Conservation (phyloP, 2,888 invertebrate species). For the Mantis religiosa region DNA sequence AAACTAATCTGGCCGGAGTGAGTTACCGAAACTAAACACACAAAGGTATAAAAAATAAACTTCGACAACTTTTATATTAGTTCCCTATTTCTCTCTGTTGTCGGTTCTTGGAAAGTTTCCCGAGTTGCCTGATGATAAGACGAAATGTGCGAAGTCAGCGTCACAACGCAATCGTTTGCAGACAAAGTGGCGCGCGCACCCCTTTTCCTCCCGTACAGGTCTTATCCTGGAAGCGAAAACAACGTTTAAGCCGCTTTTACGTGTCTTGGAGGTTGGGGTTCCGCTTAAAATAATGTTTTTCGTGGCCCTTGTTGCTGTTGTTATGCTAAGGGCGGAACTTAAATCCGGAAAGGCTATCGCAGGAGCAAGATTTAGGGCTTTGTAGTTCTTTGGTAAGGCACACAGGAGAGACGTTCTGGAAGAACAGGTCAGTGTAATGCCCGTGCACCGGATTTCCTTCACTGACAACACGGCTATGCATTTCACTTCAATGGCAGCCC, state of each 20-base stretch:
- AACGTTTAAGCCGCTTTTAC: not conserved
- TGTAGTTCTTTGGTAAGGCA: not conserved
- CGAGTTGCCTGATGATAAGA: not conserved
- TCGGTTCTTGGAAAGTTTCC: not conserved
- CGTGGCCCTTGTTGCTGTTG: not conserved
- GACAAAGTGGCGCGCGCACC: not conserved
- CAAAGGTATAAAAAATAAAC: too few relatives aligned
- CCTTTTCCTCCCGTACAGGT: not conserved
- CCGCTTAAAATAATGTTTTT: not conserved
- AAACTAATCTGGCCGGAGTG: too few relatives aligned
- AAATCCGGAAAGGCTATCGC: not conserved
- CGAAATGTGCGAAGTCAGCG: not conserved
- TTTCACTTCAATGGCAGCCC: not conserved
- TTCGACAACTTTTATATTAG: not conserved
- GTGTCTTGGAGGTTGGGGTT: not conserved
- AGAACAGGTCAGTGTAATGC: not conserved
- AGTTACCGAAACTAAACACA: too few relatives aligned
- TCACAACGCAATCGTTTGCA: not conserved
- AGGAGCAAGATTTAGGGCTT: not conserved
- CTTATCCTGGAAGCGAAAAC: not conserved
- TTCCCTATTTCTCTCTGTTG: not conserved
- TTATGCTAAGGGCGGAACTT: not conserved
- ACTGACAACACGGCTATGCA: not conserved
- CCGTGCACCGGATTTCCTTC: not conserved
- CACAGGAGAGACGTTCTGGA: not conserved